Base-by-base conservation (phyloP, 1,140 invertebrate genomes). In the Coenobita brevimanus region DNA sequence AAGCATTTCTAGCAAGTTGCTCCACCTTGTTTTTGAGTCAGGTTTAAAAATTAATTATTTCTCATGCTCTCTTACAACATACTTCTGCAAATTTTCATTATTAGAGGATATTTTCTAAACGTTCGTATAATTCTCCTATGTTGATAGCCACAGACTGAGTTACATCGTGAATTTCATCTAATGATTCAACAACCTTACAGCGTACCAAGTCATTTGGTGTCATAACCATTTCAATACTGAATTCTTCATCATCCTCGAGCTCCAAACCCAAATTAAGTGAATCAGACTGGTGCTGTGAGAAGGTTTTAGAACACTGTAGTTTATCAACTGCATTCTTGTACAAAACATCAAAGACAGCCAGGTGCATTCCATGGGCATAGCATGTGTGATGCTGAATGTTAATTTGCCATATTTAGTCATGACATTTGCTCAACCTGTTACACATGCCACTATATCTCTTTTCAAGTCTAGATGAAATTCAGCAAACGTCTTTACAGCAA, bases 371-470 rank as follows among this genome's bases (percentile, higher is more conserved):
- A 67, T 82, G n/a, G n/a, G n/a, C n/a, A n/a, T n/a, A n/a, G n/a
- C n/a, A n/a, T n/a, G n/a, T 17, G 38, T 3, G 60, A 67, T 82
- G 69, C 4, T 62, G 69, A 13, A 82, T 24, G 21, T 30, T 57
- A 24, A 67, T 82, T 2, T 36, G 36, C 38, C 69, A 67, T 8
- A 57, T 62, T 41, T 67, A 67, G 64, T 82, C 69, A 64, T 67
- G 30, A 57, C 64, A 38, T 33, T 38, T 62, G 30, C 80, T 82
- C 2, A 62, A 57, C 41, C 80, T 33, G 3, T 82, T 43, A 64
- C 80, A 82, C 27, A 64, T 2, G 80, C 57, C 24, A 62, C 80
- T 64, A 82, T 24, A 6, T 82, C 80, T 62, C 60, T 80, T 80
- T 80, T 33, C 30, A 80, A 80, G 43, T 80, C 46, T 57, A 80